phyloP scores from a whole-genome alignment of 2,797 vertebrate species.

The Perodicticus potto region DNA sequence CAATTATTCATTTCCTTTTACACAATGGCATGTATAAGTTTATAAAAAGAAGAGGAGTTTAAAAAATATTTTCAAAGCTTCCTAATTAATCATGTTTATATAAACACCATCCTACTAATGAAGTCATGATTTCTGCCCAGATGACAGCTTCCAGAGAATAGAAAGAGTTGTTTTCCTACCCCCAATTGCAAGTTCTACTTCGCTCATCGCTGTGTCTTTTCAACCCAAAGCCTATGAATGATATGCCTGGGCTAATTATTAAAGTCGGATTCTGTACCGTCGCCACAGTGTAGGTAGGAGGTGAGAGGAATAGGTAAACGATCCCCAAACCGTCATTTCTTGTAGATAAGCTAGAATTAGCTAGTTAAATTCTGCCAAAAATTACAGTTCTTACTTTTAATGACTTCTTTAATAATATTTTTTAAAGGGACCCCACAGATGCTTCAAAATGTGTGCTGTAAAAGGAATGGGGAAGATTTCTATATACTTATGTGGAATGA shows the following conservation, averaged over 20 bases:
- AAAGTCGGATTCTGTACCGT: not conserved
- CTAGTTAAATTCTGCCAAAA: conserved; percentile 26
- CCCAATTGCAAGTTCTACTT: not conserved
- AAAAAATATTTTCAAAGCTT: conserved; percentile 4
- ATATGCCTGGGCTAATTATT: conserved; percentile 29
- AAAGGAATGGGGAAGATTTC: not conserved
- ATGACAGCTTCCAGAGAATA: not conserved
- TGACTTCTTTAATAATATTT: conserved; percentile 44
- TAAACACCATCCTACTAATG: not conserved
- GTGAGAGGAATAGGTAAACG: not conserved
- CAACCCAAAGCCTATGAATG: not conserved
- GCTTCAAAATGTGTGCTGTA: not conserved
- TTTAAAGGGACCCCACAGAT: conserved; percentile 10
- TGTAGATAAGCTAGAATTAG: conserved; percentile 18
- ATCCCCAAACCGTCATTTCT: conserved; percentile 20
- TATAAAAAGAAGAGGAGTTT: not conserved
- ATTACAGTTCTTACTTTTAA: conserved; percentile 39
- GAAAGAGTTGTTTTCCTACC: not conserved
- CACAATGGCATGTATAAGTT: not conserved
- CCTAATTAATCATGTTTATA: not conserved
- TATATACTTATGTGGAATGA: not conserved
- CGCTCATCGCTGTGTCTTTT: not conserved
- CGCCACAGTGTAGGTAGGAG: not conserved
- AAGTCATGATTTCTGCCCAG: conserved; percentile 10
- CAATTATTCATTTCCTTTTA: not conserved